phyloP scores from a whole-genome alignment of 2,888 invertebrate species.

The Epiblema foenella region DNA sequence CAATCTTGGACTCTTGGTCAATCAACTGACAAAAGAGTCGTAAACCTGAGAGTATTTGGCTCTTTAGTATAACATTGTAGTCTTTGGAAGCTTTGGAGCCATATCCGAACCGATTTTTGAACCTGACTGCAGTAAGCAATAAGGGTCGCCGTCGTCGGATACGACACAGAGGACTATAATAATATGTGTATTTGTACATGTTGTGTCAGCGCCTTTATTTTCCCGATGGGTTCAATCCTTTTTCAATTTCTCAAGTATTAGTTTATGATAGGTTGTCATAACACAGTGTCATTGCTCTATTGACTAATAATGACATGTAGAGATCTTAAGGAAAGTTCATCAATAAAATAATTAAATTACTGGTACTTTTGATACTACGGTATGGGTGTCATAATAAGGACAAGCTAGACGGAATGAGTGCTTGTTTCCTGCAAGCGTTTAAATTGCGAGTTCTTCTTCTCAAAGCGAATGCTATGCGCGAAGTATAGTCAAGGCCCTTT shows the following conservation, averaged over 20 bases:
- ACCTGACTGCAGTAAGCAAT: too few relatives aligned
- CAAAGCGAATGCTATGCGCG: constrained; percentile 21
- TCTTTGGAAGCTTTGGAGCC: too few relatives aligned
- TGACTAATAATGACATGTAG: constrained; percentile 10
- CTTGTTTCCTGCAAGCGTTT: not conserved
- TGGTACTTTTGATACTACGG: not conserved
- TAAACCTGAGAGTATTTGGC: too few relatives aligned
- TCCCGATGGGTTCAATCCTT: not conserved
- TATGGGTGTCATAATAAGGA: not conserved
- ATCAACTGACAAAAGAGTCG: too few relatives aligned
- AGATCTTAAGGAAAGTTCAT: not conserved
- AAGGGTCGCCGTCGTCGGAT: too few relatives aligned
- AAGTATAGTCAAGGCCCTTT: constrained; percentile 33
- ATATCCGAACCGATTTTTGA: too few relatives aligned
- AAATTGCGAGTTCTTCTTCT: not conserved
- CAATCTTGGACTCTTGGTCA: too few relatives aligned
- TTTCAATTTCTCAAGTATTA: not conserved
- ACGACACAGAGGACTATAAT: too few relatives aligned
- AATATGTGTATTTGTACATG: too few relatives aligned
- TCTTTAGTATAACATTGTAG: too few relatives aligned
- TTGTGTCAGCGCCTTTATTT: too few relatives aligned
- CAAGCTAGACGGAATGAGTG: constrained; percentile 10
- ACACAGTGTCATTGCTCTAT: constrained; percentile 6
- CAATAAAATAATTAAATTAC: constrained; percentile 9
- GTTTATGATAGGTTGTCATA: not conserved